phyloP scores from a whole-genome alignment of 92 coral and sea anemone species.

The Epizoanthus illoricatus region DNA sequence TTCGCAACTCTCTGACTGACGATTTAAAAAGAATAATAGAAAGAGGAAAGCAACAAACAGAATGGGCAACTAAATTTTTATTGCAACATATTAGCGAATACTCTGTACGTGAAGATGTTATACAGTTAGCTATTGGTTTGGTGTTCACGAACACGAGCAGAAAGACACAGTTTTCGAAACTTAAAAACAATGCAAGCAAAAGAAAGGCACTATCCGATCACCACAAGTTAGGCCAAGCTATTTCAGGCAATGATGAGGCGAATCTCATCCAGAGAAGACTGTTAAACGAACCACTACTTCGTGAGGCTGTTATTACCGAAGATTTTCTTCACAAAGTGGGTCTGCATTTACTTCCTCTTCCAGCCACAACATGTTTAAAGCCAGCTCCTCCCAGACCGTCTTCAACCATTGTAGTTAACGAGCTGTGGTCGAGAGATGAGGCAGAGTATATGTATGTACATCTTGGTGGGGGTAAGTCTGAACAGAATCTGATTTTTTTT shows the following conservation, averaged over 20 bases:
- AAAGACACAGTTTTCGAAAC: background rate
- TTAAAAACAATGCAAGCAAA: background rate
- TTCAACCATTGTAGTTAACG: background rate
- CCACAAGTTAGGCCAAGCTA: background rate
- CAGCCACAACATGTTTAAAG: background rate
- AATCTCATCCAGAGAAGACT: background rate
- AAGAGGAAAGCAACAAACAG: background rate
- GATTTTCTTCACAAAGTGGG: background rate
- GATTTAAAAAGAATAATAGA: background rate
- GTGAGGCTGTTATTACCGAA: background rate
- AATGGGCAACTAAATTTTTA: background rate
- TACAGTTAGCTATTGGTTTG: background rate
- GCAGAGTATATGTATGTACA: background rate
- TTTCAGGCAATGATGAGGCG: background rate
- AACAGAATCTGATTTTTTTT: too few relatives aligned
- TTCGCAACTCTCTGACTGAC: background rate
- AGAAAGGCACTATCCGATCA: background rate
- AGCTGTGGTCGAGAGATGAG: background rate
- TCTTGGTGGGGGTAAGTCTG: background rate
- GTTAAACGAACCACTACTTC: background rate
- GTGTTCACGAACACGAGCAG: background rate
- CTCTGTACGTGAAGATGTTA: background rate
- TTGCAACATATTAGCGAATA: conserved; percentile 5
- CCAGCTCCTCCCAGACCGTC: background rate
- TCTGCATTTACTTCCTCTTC: background rate